Conservation (phyloP, 2,113 vertebrate genomes). For the Ellobius talpinus region DNA sequence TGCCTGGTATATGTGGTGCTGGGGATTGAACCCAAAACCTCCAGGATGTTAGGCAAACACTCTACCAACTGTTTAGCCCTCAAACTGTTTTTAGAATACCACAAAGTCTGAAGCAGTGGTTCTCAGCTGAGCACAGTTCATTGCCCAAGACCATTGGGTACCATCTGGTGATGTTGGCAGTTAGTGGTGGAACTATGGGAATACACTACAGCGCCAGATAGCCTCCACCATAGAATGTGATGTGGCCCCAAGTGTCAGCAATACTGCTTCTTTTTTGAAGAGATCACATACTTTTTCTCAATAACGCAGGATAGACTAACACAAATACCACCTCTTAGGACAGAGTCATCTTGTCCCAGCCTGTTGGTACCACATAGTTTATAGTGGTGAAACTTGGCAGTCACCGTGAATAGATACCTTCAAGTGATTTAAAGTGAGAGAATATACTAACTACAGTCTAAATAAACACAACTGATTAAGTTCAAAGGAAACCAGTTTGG, state of each 20-base stretch:
- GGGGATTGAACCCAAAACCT: not conserved
- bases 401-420: not conserved
- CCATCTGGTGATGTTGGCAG: not conserved
- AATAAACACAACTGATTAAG: conserved; percentile 22
- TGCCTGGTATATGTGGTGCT: not conserved
- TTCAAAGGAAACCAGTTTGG: not conserved
- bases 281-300: not conserved
- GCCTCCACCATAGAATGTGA: not conserved
- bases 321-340: not conserved
- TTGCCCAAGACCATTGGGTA: not conserved
- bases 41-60: not conserved
- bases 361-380: not conserved
- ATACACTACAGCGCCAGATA: not conserved
- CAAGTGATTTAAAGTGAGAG: not conserved
- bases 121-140: not conserved
- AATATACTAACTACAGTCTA: not conserved
- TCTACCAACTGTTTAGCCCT: not conserved
- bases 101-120: conserved; percentile 15
- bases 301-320: not conserved
- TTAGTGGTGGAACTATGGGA: not conserved
- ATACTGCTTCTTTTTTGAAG: not conserved
- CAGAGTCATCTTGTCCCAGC: not conserved
- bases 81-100: not conserved
- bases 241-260: not conserved
- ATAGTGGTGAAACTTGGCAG: not conserved